These are phyloP conservation scores for Threskiornis aethiopicus DNA, from an alignment of 2,797 vertebrate species.

Conservation along the genomic window DNA sequence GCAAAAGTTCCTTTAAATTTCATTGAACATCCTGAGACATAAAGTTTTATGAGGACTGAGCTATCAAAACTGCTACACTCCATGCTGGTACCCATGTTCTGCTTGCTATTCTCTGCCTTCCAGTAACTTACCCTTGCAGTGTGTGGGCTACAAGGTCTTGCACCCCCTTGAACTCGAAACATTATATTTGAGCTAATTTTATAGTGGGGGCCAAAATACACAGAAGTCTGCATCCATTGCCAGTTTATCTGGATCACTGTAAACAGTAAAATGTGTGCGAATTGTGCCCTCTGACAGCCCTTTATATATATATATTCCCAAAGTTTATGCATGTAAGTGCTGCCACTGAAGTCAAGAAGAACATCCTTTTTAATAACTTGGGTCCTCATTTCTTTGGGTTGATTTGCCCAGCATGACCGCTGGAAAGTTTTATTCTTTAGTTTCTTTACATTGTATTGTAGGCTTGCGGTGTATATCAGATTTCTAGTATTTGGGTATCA, in stretches of 20 bases:
- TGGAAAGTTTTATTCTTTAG: neutral
- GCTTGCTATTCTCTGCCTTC: neutral
- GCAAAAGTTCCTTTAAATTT: neutral
- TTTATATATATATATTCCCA: fast-evolving
- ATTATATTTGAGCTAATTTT: neutral
- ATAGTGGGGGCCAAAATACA: neutral
- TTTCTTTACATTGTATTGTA: neutral
- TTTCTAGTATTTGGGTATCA: neutral
- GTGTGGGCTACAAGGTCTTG: neutral
- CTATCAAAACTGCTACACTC: neutral
- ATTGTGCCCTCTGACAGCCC: neutral
- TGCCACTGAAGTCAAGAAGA: neutral
- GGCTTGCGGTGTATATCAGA: neutral
- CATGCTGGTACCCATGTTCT: neutral
- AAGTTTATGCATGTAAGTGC: neutral
- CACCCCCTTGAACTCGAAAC: neutral
- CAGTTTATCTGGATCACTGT: neutral
- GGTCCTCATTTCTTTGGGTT: neutral
- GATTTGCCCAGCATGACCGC: neutral
- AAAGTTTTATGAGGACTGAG: neutral
- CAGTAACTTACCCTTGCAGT: neutral
- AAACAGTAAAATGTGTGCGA: neutral
- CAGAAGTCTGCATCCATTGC: neutral
- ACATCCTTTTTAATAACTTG: neutral
- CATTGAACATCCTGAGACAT: neutral